Evolutionary conservation across 2,888 invertebrate species (phyloP), one percentile per base, ranked within the genome.

Genomic region (Dryadula phaetusa): DNA sequence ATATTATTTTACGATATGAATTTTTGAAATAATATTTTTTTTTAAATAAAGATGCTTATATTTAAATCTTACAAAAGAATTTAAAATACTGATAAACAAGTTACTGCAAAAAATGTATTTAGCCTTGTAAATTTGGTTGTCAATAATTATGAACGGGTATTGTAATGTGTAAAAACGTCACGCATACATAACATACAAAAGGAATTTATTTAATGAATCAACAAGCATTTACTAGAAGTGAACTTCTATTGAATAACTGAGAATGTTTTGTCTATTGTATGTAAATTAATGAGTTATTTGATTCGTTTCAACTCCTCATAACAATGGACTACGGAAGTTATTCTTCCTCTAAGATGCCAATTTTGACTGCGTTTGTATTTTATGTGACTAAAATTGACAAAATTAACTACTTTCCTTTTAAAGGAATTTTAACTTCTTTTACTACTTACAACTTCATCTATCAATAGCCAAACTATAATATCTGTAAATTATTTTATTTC

Each of bases 241-340:
- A 54, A 69, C 52, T 63, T 34, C 25, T 53, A 66, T 14, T 62
- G 52, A 44, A 69, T 58, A 54, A 32, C 32, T 42, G 53, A 60
- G 5, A 60, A 65, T 63, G 63, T 64, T 58, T 64, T 32, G 58
- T 66, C 63, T 69, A 69, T 69, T 69, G 66, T 69, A 69, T 69
- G 69, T 69, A 66, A 69, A 69, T 69, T 64, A 53, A 63, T 32
- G 63, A 69, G 16, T 69, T 60, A 66, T 69, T 66, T 69, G 53
- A 66, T 62, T 66, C 52, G 53, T 62, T 60, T 46, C 52, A 20
- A 40, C 37, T 53, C 22, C 37, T 53, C 22, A 16, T 64, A 60
- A 69, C 66, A 63, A 66, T 61, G 32, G 63, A 40, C 66, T 49
- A 46, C 69, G 69, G 69, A 69, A 69, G 69, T 66, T 22, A 54